These are phyloP conservation scores for Cryptocephalus primarius DNA, from an alignment of 2,888 invertebrate genomes.

Conservation along the genomic window DNA sequence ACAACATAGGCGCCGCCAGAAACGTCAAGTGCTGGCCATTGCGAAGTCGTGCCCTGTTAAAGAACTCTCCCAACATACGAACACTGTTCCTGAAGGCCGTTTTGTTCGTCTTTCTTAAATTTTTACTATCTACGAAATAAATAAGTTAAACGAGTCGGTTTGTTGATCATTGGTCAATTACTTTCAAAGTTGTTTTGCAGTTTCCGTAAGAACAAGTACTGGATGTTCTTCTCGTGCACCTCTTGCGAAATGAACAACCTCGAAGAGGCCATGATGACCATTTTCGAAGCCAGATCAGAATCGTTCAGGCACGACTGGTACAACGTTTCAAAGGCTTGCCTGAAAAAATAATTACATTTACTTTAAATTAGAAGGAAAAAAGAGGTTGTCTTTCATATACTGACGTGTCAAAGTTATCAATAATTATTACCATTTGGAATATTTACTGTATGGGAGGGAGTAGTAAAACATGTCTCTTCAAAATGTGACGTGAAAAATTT, in stretches of 20 bases:
- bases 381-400: neutral
- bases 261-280: conserved; percentile 28
- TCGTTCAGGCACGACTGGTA: conserved; percentile 27
- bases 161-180: conserved; percentile 6
- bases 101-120: conserved; percentile 19
- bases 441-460: no score
- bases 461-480: no score
- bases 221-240: conserved; percentile 20
- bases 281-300: conserved; percentile 26
- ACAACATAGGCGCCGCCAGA: conserved; percentile 28
- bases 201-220: conserved; percentile 23
- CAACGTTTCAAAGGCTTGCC: conserved; percentile 27
- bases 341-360: conserved; percentile 10
- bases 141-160: no score
- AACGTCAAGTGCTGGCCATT: conserved; percentile 22
- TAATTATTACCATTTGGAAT: neutral
- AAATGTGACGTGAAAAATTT: no score
- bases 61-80: conserved; percentile 33
- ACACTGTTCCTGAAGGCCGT: conserved; percentile 31
- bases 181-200: conserved; percentile 31
- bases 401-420: neutral
- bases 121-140: conserved; percentile 14
- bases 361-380: neutral
- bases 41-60: conserved; percentile 25
- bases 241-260: conserved; percentile 25